phyloP scores from a whole-genome alignment of 2,113 vertebrate species.

The Variabilichromis moorii region DNA sequence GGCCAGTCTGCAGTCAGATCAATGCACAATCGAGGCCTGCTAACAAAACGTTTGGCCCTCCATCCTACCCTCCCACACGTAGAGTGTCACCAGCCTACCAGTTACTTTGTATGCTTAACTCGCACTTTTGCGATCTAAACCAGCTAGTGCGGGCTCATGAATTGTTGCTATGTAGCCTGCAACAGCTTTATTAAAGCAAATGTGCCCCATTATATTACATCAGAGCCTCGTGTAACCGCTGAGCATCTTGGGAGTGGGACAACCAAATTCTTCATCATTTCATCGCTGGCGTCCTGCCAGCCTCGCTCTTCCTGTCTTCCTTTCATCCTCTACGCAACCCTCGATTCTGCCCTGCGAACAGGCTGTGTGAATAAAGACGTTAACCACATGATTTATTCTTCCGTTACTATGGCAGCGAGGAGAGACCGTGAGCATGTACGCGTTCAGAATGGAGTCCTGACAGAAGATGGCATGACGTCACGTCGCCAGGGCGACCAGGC shows the following conservation, averaged over 20 bases:
- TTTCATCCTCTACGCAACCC: neutral
- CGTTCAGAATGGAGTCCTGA: constrained; percentile 41
- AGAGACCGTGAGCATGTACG: constrained; percentile 37
- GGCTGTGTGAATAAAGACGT: neutral
- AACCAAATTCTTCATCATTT: neutral
- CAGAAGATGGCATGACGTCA: constrained; percentile 62
- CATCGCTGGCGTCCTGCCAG: neutral
- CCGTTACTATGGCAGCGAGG: constrained; percentile 20
- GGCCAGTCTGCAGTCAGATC: neutral
- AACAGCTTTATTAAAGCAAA: neutral
- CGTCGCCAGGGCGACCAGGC: constrained; percentile 56
- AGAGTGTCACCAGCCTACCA: neutral
- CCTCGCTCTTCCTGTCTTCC: neutral
- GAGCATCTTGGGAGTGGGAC: neutral
- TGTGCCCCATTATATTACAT: neutral
- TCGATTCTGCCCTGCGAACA: neutral
- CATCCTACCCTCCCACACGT: neutral
- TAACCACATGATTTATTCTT: neutral
- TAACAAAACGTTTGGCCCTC: neutral
- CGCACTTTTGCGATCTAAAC: neutral
- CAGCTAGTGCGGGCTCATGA: neutral
- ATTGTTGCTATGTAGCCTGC: neutral
- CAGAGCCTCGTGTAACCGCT: neutral
- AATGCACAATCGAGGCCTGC: neutral
- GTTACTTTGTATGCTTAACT: neutral